Evolutionary conservation across 2,888 invertebrate genomes (phyloP), one percentile per base, ranked within the genome.

Genomic region (Tetragnatha montana): DNA sequence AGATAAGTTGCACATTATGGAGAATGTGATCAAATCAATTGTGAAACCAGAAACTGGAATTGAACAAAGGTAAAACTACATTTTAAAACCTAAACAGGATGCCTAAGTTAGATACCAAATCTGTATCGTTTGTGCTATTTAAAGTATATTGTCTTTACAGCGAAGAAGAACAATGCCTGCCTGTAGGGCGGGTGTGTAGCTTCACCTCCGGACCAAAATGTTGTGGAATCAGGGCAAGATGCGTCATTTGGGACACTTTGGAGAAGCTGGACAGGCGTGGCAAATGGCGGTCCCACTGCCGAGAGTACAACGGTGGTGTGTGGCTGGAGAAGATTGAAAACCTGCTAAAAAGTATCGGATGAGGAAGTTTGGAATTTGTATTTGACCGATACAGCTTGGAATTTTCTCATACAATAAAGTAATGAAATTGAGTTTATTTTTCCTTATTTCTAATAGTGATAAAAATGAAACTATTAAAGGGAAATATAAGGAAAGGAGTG

Each of bases 301-400:
- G 70, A 14, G 69, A 84, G 10, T 84, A 84, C 80, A 80, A 69
- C 10, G 80, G 68, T 19, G 80, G 80, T 68, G 80, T 80, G 6
- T 68, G 69, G 69, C 6, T 80, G 35, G 80, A 80, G 14, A n/a
- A 80, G 8, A 69, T 80, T 19, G 12, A 8, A 68, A 17, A 70
- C 0, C 69, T 80, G 6, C 69, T 80, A 68, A 80, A 69, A 19
- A 78, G 51, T 19, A 17, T 51, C 19, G 60, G 60, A 60, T 60
- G 17, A 60, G 17, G 35, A 35, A 35, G 4, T 35, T 35, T 35
- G 35, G 35, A 35, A 35, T 35, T 35, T 35, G 35, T 4, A 35
- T 4, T 35, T 35, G 35, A 35, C 35, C 35, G 35, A 35, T 35
- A 35, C 35, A 35, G 35, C 1, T 35, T 35, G 4, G 4, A 35